Conservation (phyloP, 2,888 invertebrate genomes). For the Meiosimyza platycephala region DNA sequence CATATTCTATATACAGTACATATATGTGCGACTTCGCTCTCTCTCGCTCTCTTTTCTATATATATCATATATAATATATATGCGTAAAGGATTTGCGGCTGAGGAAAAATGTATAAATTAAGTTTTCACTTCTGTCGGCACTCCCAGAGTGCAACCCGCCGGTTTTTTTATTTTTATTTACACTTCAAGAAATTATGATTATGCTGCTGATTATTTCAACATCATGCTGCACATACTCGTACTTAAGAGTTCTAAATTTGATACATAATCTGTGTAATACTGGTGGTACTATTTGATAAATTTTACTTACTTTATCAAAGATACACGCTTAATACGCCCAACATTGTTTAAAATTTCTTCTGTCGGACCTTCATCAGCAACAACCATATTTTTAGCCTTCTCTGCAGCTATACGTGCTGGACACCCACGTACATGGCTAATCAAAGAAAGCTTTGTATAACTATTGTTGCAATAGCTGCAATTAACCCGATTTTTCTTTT, state of each 20-base stretch:
- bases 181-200: too few species aligned
- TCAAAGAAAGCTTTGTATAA: conserved; percentile 47
- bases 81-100: too few species aligned
- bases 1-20: too few species aligned
- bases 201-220: neutral
- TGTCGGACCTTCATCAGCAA: neutral
- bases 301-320: conserved; percentile 57
- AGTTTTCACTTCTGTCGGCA: too few species aligned
- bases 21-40: too few species aligned
- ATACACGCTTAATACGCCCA: conserved; percentile 60
- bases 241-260: neutral
- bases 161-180: neutral
- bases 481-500: conserved; percentile 43
- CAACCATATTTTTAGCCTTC: neutral
- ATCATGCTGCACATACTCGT: neutral
- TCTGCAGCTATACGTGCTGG: conserved; percentile 21
- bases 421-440: conserved; percentile 53
- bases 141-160: too few species aligned
- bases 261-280: too few species aligned
- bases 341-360: conserved; percentile 52
- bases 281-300: neutral
- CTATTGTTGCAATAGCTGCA: conserved; percentile 55
- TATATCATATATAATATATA: too few species aligned
- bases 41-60: too few species aligned
- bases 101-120: too few species aligned